Base-by-base conservation (phyloP, 2,113 vertebrate genomes). In the Heterochromis multidens region DNA sequence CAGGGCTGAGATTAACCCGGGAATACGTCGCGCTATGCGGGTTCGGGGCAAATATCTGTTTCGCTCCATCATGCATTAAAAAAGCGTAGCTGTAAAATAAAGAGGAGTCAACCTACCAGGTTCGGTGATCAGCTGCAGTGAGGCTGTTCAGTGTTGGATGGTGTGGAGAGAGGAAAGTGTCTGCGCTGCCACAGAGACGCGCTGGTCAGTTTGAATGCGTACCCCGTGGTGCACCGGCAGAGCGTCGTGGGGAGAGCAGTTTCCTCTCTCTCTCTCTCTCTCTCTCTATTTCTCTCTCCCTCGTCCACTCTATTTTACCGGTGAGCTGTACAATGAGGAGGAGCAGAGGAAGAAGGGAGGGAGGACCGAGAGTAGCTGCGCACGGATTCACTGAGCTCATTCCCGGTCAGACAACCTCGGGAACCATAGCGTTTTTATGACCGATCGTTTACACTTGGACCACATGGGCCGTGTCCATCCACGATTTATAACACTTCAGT, bases 161-260 rank as follows among this genome's bases (percentile, higher is more conserved):
- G 40, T 65, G 37, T 19, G 59, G 13, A 59, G 37, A 60, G 33
- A 57, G 35, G 70, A 40, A 21, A 46, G 31, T 40, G 49, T 72
- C 13, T 57, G 90, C 3, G 62, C 82, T 40, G 61, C 4, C 29
- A 61, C 7, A 52, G 65, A 88, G 82, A 85, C 90, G 93, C 95
- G 94, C 94, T 94, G 92, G 92, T 90, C 93, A 90, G 92, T 94
- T 95, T 95, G 92, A 95, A 95, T 88, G 77, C 58, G 82, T 65
- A 86, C 88, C 93, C 89, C 93, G 93, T 91, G 92, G 90, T 86
- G 87, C 84, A 87, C 89, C 72, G 78, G 79, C 74, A 25, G 33
- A 72, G 83, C 31, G 74, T 62, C 27, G 29, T 57, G 19, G 79
- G 82, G 65, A 77, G 13, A 80, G 81, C 35, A n/a, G 59, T 83